phyloP scores from a whole-genome alignment of 1,140 invertebrate species.

The Odontomachus brunneus region DNA sequence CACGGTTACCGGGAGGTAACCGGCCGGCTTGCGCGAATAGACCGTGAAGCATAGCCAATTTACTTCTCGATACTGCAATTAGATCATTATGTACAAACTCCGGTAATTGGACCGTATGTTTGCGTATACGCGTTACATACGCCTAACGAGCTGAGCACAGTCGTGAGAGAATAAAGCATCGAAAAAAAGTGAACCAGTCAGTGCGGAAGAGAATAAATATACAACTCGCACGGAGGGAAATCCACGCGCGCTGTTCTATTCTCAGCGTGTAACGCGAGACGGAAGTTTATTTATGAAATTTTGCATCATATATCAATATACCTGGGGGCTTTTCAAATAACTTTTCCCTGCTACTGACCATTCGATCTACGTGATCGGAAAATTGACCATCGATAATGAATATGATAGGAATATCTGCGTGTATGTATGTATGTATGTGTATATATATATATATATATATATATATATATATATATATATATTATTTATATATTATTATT shows the following conservation, averaged over 20 bases:
- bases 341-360: not conserved
- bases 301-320: constrained; percentile 15
- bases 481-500: too few relatives aligned
- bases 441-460: too few relatives aligned
- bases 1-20: not conserved
- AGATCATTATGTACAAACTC: constrained; percentile 60
- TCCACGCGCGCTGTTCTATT: constrained; percentile 14
- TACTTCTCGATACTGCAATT: constrained; percentile 56
- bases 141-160: constrained; percentile 35
- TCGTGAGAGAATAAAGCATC: constrained; percentile 28
- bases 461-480: too few relatives aligned
- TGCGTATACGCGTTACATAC: constrained; percentile 20
- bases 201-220: constrained; percentile 34
- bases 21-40: constrained; percentile 16
- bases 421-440: too few relatives aligned
- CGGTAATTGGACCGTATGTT: constrained; percentile 51
- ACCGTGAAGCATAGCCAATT: constrained; percentile 46
- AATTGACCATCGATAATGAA: constrained; percentile 18
- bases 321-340: not conserved
- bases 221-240: constrained; percentile 27
- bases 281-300: constrained; percentile 44
- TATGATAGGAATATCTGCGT: not conserved
- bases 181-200: constrained; percentile 37
- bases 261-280: not conserved
- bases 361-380: not conserved